Percentiles rank a stretch among this genome's conserved stretches.
Conservation (phyloP, 2,113 vertebrate species). For the Prietella phreatophila region DNA sequence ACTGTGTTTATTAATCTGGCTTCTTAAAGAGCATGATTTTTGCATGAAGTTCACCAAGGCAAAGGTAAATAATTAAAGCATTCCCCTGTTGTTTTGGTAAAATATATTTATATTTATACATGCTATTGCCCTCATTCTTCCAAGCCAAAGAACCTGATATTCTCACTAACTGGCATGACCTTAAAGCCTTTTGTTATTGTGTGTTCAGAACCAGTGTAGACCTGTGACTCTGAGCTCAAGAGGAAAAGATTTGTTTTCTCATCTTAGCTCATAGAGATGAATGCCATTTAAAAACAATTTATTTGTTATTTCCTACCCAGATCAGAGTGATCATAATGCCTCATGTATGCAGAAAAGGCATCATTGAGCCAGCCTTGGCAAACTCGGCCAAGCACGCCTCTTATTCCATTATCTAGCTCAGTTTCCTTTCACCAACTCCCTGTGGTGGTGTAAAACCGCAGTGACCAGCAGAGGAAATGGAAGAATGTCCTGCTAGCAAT, state of each 20-base stretch:
- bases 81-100: not conserved
- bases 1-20: not conserved
- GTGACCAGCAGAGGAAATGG: conserved; percentile 30
- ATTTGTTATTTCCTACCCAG: not conserved
- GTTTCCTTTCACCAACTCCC: conserved; percentile 16
- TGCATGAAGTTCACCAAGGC: not conserved
- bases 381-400: conserved; percentile 34
- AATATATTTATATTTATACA: not conserved
- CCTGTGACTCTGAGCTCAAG: not conserved
- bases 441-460: conserved; percentile 33
- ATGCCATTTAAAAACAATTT: not conserved
- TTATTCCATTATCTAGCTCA: conserved; percentile 47
- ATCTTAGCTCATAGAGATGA: not conserved
- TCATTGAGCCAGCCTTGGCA: not conserved
- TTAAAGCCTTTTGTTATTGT: not conserved
- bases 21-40: not conserved
- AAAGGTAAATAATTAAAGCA: not conserved
- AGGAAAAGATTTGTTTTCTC: not conserved
- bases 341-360: not conserved
- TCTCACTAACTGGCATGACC: not conserved
- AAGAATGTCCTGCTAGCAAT: conserved; percentile 5
- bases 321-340: not conserved
- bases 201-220: not conserved
- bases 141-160: not conserved
- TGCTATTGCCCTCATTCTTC: not conserved